These are phyloP conservation scores for Oxyteleia sp. DNA, from an alignment of 2,888 invertebrate species.

Conservation along the genomic window DNA sequence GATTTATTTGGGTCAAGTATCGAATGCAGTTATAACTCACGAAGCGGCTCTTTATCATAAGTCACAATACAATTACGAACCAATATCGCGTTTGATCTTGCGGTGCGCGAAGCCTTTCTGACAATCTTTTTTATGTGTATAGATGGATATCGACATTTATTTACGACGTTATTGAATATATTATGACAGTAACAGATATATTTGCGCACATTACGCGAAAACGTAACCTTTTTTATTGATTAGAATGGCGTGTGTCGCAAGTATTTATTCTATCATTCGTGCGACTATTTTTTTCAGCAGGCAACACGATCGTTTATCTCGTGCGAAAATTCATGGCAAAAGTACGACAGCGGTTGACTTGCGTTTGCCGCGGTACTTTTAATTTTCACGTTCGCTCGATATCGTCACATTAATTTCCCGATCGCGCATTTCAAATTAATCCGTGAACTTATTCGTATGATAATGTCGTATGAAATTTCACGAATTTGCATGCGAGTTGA, in stretches of 20 bases:
- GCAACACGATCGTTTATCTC: slow-evolving; percentile 31
- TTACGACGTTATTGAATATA: slow-evolving; percentile 68
- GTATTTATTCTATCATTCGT: neutral
- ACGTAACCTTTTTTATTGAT: slow-evolving; percentile 26
- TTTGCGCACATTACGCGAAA: slow-evolving; percentile 63
- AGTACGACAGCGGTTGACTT: neutral
- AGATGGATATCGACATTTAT: slow-evolving; percentile 69
- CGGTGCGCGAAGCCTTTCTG: slow-evolving; percentile 60
- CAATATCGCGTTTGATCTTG: slow-evolving; percentile 72
- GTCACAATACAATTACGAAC: slow-evolving; percentile 72
- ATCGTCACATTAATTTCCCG: neutral
- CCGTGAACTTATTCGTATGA: slow-evolving; percentile 1
- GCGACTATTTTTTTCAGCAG: neutral
- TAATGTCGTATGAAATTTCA: neutral
- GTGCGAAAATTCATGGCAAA: slow-evolving; percentile 51
- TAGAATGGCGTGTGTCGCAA: slow-evolving; percentile 49
- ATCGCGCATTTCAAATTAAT: neutral
- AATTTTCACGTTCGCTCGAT: neutral
- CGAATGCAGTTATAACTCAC: slow-evolving; percentile 72
- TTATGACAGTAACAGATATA: slow-evolving; percentile 70
- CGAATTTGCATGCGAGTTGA: slow-evolving; percentile 8
- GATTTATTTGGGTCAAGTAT: slow-evolving; percentile 71
- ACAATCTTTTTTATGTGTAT: slow-evolving; percentile 58
- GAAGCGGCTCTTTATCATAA: slow-evolving; percentile 71
- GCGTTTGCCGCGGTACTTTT: too few relatives aligned